Evolutionary conservation across 2,888 invertebrate species (phyloP).

Genomic region (Pecten maximus): DNA sequence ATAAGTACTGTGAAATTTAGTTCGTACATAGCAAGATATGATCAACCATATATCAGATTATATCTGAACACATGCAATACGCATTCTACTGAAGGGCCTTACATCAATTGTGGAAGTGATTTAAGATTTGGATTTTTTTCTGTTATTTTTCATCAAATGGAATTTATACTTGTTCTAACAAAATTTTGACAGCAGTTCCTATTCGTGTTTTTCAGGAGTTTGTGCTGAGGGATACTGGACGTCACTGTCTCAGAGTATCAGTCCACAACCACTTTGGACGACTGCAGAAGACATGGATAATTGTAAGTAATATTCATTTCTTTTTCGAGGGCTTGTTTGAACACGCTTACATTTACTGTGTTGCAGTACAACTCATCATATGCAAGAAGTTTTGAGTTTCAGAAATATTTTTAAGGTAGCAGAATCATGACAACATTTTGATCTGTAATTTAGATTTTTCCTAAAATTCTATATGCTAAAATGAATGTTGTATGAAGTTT

Average conservation of each 20-base stretch:
- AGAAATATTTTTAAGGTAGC: no score
- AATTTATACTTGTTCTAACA: not conserved
- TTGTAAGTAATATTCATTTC: not conserved
- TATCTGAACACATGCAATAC: not conserved
- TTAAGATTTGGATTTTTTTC: not conserved
- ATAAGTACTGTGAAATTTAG: no score
- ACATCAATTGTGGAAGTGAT: not conserved
- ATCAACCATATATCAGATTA: not conserved
- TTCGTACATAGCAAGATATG: no score
- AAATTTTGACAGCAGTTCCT: not conserved
- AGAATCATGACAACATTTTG: no score
- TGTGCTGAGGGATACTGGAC: not conserved
- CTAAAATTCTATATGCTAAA: no score
- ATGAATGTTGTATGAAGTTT: no score
- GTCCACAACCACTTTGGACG: not conserved
- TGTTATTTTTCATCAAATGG: not conserved
- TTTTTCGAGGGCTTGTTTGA: no score
- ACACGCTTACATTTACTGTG: no score
- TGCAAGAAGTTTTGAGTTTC: no score
- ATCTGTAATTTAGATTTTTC: no score
- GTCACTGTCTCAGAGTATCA: not conserved
- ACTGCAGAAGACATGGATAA: constrained; percentile 3
- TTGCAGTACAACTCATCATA: no score
- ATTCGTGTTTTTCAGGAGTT: not conserved
- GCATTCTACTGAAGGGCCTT: not conserved